These are phyloP conservation scores for Amniataba percoides DNA, from an alignment of 2,797 vertebrate genomes.

Conservation along the genomic window DNA sequence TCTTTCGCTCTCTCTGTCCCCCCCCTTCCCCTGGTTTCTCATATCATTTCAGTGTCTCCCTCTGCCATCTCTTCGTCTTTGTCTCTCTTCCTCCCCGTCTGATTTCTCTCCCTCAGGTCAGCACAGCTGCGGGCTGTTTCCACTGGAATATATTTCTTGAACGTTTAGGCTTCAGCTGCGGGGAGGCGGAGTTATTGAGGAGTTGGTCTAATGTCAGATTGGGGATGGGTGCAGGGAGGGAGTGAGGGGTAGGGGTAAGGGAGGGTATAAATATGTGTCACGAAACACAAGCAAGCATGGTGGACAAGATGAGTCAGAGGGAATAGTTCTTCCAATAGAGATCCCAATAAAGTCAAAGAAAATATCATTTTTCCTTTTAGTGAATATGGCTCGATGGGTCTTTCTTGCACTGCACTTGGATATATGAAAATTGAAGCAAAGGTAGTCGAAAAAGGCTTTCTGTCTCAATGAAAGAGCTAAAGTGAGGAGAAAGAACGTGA, in stretches of 20 bases:
- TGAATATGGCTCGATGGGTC: not conserved
- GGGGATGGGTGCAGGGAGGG: slow-evolving; percentile 51
- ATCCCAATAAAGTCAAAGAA: not conserved
- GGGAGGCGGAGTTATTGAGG: slow-evolving; percentile 65
- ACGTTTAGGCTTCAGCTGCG: slow-evolving; percentile 44
- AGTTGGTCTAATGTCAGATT: slow-evolving; percentile 50
- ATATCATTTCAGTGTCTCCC: slow-evolving; percentile 18
- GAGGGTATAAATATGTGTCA: slow-evolving; percentile 71
- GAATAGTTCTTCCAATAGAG: slow-evolving; percentile 16
- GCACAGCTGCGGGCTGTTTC: slow-evolving; percentile 77
- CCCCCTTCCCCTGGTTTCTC: slow-evolving; percentile 20
- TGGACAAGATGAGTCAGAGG: slow-evolving; percentile 59
- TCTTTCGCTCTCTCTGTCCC: slow-evolving; percentile 15
- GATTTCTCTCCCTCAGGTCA: slow-evolving; percentile 37
- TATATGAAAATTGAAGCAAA: not conserved
- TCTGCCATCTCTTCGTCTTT: slow-evolving; percentile 9
- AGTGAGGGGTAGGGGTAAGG: slow-evolving; percentile 22
- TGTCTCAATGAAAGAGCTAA: slow-evolving; percentile 33
- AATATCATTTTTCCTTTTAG: not conserved
- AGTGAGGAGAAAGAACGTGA: slow-evolving; percentile 51
- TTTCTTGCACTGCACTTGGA: not conserved
- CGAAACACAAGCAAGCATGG: slow-evolving; percentile 54
- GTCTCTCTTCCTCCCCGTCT: slow-evolving; percentile 34
- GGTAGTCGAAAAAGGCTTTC: slow-evolving; percentile 14
- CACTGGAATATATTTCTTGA: slow-evolving; percentile 65